Evolutionary conservation across 1,140 invertebrate genomes (phyloP), one percentile per base, ranked within the genome.

Genomic region (Anoplophora glabripennis): DNA sequence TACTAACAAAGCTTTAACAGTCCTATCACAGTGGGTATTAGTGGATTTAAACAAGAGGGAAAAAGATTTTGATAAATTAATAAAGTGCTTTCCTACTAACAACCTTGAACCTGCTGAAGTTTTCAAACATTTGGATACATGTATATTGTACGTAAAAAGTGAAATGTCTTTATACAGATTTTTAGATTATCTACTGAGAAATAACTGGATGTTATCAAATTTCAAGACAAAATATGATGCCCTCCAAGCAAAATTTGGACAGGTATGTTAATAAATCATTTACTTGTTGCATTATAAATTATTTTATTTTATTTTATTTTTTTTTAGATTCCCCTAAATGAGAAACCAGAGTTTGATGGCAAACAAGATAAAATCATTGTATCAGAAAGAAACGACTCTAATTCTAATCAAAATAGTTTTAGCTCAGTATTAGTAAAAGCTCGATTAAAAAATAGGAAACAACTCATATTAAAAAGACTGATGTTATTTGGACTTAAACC

Each of bases 11-110:
- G 85, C 46, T 63, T 60, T 74, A 21, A 67, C 58, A 21, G 53
- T 84, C n/a, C 76, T 84, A 38, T 76, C 78, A 45, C 75, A 78
- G 41, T 86, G 84, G 84, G 75, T 82, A 7, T 71, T 75, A 40
- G 75, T 80, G 59, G 76, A 80, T 59, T 42, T 78, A 14, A 51
- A 61, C 40, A 74, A 70, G 48, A 64, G 83, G 46, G 82, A 84
- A 66, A 70, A 75, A 41, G 72, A 80, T 52, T 80, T 84, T 54
- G 73, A 77, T 59, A 75, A 76, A 51, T 65, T 86, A n/a, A 69
- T 85, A 21, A 77, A 76, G 38, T 78, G 76, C 61, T 76, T 81
- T 28, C 73, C 77, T 47, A 79, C 80, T 76, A 72, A 72, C 41
- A 69, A 69, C 45, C 67, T 80, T 62, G 77, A 80, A 61, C 72